Percentiles rank a stretch among this genome's conserved stretches.
These are phyloP conservation scores for Lycocorax pyrrhopterus DNA, from an alignment of 2,113 vertebrate species.

Conservation along the genomic window DNA sequence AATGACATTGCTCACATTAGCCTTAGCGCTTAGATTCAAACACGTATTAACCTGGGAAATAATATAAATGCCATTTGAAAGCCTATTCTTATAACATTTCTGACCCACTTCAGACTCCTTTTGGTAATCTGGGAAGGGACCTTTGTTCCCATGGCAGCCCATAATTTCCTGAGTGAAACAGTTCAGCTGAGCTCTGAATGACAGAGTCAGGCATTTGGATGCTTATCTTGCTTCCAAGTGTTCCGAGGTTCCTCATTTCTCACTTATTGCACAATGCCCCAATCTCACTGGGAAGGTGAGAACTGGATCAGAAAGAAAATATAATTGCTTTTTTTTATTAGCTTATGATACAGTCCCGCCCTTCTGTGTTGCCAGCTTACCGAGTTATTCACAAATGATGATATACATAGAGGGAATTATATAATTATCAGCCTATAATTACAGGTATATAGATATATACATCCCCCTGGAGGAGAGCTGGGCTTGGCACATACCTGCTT, in stretches of 20 bases:
- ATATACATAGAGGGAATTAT: conserved; percentile 76
- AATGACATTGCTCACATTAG: neutral
- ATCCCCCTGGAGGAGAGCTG: conserved; percentile 75
- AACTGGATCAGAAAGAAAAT: conserved; percentile 78
- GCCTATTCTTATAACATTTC: conserved; percentile 37
- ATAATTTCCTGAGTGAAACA: conserved; percentile 51
- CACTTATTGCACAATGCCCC: conserved; percentile 69
- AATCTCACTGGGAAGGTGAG: conserved; percentile 73
- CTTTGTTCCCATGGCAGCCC: conserved; percentile 58
- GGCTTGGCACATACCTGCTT: conserved; percentile 61
- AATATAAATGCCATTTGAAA: conserved; percentile 43
- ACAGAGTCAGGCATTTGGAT: conserved; percentile 39
- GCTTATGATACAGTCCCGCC: conserved; percentile 73
- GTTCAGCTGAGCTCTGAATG: conserved; percentile 15
- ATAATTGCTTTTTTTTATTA: conserved; percentile 81
- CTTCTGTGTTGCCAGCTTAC: conserved; percentile 73
- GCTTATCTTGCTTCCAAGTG: conserved; percentile 51
- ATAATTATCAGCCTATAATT: conserved; percentile 82
- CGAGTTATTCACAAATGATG: conserved; percentile 74
- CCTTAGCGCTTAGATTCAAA: neutral
- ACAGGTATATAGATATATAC: conserved; percentile 70
- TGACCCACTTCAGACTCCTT: conserved; percentile 50
- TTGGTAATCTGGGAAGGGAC: conserved; percentile 56
- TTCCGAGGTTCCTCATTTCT: conserved; percentile 55
- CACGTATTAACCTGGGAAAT: conserved; percentile 34